Evolutionary conservation across 2,113 vertebrate species (phyloP).

Genomic region (Phrynocephalus versicolor): DNA sequence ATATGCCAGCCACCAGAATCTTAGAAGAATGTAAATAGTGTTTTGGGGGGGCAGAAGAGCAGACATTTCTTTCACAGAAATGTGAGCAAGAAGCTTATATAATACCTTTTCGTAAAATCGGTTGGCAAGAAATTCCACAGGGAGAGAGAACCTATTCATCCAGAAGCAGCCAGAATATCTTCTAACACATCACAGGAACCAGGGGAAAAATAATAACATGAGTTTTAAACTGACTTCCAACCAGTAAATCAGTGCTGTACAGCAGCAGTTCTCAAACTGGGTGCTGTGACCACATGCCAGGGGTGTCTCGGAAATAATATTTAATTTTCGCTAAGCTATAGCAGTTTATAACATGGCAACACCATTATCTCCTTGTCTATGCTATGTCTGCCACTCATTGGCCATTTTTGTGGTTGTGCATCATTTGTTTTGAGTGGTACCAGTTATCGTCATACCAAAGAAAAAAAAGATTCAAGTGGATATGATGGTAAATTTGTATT

Average conservation of each 20-base stretch:
- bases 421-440: neutral
- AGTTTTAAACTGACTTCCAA: conserved; percentile 30
- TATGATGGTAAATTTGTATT: no score
- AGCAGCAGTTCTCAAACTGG: no score
- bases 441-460: no score
- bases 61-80: conserved; percentile 46
- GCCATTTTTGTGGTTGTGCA: neutral
- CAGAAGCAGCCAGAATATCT: conserved; percentile 56
- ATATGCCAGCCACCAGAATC: neutral
- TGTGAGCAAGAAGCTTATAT: conserved; percentile 59
- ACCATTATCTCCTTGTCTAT: no score
- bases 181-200: conserved; percentile 32
- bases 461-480: no score
- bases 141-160: conserved; percentile 64
- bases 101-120: conserved; percentile 52
- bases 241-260: neutral
- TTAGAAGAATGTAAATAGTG: neutral
- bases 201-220: conserved; percentile 29
- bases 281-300: no score
- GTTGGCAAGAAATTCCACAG: conserved; percentile 58
- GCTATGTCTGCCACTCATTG: no score
- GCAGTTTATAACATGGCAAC: no score
- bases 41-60: conserved; percentile 28
- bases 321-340: no score
- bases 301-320: no score